Evolutionary conservation across 2,888 invertebrate genomes (phyloP), one percentile per base, ranked within the genome.

Genomic region (Sepiola atlantica): DNA sequence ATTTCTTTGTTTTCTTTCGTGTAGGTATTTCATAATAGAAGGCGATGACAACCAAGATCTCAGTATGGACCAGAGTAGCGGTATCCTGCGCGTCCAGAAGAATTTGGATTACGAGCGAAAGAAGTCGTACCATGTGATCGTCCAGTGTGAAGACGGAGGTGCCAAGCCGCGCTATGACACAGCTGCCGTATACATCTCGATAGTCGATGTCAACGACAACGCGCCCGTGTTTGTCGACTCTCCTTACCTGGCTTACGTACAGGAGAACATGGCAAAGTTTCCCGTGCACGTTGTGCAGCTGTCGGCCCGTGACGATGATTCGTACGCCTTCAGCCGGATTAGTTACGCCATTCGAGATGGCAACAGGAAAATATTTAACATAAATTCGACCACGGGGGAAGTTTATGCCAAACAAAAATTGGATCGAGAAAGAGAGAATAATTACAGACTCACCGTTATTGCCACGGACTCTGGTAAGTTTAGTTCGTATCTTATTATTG

Each of bases 341-440:
- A 98, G 99, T 95, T 99, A 99, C 98, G 98, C 99, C 97, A 98
- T 99, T 96, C 99, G 99, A 97, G 99, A 99, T 97, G 99, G 99
- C 93, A 99, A 99, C 97, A 98, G 98, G 92, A 95, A 96, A 32
- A 98, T 99, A 95, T 99, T 99, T 97, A 98, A 98, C 96, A 98
- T 97, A 90, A 96, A 96, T 94, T 94, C 95, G 14, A 94, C 95
- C 0, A 95, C 96, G 16, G 97, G 97, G 32, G 98, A 96, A 95
- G 96, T 99, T 97, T 98, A 98, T 94, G 98, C 96, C n/a, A 98
- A 98, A 95, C 98, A 98, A 95, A 97, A 97, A 93, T 98, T 99
- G 96, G 99, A 99, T 97, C 98, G 99, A 95, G 99, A 99, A 97
- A 98, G 98, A 93, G 98, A 98, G 95, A 98, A 98, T 14, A 98